A percentile compares a stretch with the other conserved stretches of the same genome.
Evolutionary conservation across 2,888 invertebrate species (phyloP).

Genomic region (Gymnoscelis rufifasciata): DNA sequence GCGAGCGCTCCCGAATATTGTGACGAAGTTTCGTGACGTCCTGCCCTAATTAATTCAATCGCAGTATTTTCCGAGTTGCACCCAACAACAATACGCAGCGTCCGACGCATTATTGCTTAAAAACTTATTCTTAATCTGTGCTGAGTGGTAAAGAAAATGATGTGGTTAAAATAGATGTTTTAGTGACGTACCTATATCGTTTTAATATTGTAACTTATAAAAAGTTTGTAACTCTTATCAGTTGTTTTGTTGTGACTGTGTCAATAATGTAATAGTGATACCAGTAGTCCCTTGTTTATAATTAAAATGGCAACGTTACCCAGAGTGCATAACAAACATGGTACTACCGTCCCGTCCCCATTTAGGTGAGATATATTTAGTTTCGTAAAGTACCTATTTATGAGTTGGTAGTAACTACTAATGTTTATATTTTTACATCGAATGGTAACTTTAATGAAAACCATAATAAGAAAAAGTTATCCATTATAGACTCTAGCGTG

Average conservation of each 20-base stretch:
- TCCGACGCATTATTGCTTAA: constrained; percentile 15
- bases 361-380: constrained; percentile 56
- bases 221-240: constrained; percentile 15
- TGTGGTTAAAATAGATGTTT: background rate
- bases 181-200: constrained; percentile 9
- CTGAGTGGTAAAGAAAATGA: background rate
- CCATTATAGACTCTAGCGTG: too few relatives aligned
- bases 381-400: constrained; percentile 8
- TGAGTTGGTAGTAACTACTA: background rate
- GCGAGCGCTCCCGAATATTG: constrained; percentile 53
- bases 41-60: constrained; percentile 54
- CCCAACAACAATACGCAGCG: constrained; percentile 28
- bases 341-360: constrained; percentile 53
- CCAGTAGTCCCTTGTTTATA: constrained; percentile 25
- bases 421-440: background rate
- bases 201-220: background rate
- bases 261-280: constrained; percentile 25
- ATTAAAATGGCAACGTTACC: constrained; percentile 68
- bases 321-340: constrained; percentile 62
- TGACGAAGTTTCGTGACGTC: constrained; percentile 41
- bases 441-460: too few relatives aligned
- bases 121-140: background rate
- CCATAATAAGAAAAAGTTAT: too few relatives aligned
- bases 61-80: constrained; percentile 40
- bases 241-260: constrained; percentile 16